Percentiles rank a stretch among this genome's conserved stretches.
These are phyloP conservation scores for Eurystomus gularis DNA, from an alignment of 2,113 vertebrate species.

Conservation along the genomic window DNA sequence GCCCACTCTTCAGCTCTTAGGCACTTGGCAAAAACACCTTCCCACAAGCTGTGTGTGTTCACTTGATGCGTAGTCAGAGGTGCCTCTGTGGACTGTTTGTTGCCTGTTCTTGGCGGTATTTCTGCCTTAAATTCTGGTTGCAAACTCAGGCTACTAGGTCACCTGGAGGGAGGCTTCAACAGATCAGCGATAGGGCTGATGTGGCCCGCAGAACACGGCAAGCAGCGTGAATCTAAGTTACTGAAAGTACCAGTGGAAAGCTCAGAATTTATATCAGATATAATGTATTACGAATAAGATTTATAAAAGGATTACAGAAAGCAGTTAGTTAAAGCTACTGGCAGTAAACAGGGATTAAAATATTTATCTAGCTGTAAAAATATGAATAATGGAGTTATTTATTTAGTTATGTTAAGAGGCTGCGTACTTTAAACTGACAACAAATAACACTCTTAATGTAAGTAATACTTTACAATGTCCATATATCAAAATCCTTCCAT, in stretches of 20 bases:
- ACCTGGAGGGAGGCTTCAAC: neutral
- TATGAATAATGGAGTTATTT: slow-evolving; percentile 20
- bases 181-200: neutral
- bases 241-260: neutral
- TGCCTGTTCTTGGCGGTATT: neutral
- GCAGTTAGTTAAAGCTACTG: slow-evolving; percentile 38
- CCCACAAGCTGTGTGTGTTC: neutral
- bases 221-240: neutral
- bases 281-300: neutral
- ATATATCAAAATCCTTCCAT: neutral
- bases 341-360: slow-evolving; percentile 54
- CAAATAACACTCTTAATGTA: neutral
- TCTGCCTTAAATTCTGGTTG: neutral
- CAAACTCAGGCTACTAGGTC: neutral
- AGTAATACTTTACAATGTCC: neutral
- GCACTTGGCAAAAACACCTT: neutral
- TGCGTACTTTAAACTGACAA: neutral
- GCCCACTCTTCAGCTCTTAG: neutral
- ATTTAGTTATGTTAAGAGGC: slow-evolving; percentile 22
- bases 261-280: slow-evolving; percentile 1
- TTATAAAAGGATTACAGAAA: slow-evolving; percentile 48
- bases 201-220: neutral
- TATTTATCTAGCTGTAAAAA: slow-evolving; percentile 53
- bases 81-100: neutral
- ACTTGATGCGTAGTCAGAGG: neutral